phyloP scores from a whole-genome alignment of 2,797 vertebrate genomes.

The Ara ararauna region DNA sequence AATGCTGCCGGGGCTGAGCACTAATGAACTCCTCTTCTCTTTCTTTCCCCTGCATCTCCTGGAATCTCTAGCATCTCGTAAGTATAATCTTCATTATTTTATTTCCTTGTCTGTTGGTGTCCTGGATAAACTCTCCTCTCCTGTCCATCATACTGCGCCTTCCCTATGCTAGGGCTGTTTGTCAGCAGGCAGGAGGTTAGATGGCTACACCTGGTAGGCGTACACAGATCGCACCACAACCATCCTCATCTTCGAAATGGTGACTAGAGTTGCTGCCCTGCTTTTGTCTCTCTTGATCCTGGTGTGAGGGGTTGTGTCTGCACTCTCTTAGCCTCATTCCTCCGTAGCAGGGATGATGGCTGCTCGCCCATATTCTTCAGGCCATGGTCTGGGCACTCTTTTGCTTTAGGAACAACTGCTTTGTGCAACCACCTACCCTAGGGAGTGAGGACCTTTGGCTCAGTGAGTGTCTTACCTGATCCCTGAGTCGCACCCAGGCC shows the following conservation, averaged over 20 bases:
- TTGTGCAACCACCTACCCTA: not conserved
- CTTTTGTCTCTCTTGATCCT: not conserved
- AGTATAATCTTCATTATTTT: constrained; percentile 79
- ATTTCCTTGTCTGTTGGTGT: constrained; percentile 35
- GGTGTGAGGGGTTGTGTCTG: not conserved
- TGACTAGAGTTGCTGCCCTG: not conserved
- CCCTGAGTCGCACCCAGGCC: not conserved
- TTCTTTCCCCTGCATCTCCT: constrained; percentile 15
- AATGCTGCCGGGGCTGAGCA: not conserved
- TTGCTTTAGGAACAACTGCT: not conserved
- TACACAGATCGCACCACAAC: not conserved
- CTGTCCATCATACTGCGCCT: not conserved
- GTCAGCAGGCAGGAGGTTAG: not conserved
- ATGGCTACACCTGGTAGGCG: not conserved
- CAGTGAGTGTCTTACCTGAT: not conserved
- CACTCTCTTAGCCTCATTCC: not conserved
- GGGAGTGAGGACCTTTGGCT: not conserved
- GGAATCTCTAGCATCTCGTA: constrained; percentile 92
- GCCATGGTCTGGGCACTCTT: not conserved
- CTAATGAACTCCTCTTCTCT: constrained; percentile 66
- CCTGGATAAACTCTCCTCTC: not conserved
- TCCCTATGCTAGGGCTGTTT: not conserved
- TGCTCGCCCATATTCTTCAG: not conserved
- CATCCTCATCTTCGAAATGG: not conserved
- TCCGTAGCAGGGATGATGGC: not conserved